Evolutionary conservation across 1,140 invertebrate genomes (phyloP), one percentile per base, ranked within the genome.

Genomic region (Galendromus occidentalis): DNA sequence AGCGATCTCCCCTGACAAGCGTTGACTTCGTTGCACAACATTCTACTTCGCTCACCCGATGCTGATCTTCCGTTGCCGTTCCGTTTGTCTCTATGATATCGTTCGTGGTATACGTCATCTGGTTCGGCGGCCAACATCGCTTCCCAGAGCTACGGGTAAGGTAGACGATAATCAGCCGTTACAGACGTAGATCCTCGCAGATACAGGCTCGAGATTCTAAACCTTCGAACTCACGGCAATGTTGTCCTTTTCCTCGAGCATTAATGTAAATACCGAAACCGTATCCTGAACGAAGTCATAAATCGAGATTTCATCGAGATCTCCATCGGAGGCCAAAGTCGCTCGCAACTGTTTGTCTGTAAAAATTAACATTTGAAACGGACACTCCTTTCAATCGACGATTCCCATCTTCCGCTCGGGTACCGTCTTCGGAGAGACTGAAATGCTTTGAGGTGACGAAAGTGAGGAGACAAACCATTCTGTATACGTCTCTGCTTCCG

Each of bases 261-360:
- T 17, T 14, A 59, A 33, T 22, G 51, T 33, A 33, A 59, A 59
- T 6, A 14, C 51, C 25, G 51, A 25, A 17, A 59, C 12, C 51
- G 51, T 20, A 59, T 59, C 51, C 33, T 59, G 25, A 9, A 59
- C 25, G 33, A 59, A 59, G 51, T 59, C 45, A 14, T 47, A 47
- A 5, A 47, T 47, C 28, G 45, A 47, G 28, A 47, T 14, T 4
- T 59, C 14, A 5, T 59, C 9, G 2, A 59, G 22, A 59, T 59
- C 51, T 29, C 33, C 51, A 4, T 59, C 51, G 25, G 51, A 14
- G 33, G 25, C 25, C 1, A 17, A 59, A 12, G 33, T 25, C 25
- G 51, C 14, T 6, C 22, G 22, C 14, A 59, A 33, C 17, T 59
- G 51, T 25, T 59, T 59, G 14, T 59, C 51, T 59, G 51, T 9